Conservation (phyloP, 2,113 vertebrate species). For the Artemisiospiza belli region DNA sequence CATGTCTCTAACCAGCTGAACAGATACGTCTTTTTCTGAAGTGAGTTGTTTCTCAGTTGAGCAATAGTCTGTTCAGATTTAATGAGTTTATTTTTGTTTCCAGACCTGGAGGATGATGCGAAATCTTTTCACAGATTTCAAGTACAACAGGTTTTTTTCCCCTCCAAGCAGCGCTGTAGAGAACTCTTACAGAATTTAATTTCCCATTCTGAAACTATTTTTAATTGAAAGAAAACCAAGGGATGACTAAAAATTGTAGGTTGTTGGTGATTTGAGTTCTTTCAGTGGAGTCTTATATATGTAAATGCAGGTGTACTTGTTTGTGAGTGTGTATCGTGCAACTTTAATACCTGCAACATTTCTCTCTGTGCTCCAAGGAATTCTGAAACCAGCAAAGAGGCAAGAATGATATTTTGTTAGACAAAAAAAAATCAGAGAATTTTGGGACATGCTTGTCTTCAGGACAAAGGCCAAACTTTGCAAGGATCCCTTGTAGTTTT, state of each 20-base stretch:
- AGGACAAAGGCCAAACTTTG: neutral
- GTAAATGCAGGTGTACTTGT: neutral
- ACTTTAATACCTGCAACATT: neutral
- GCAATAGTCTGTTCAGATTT: neutral
- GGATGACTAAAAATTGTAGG: neutral
- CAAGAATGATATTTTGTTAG: neutral
- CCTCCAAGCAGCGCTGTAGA: neutral
- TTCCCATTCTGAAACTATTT: neutral
- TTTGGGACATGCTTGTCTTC: neutral
- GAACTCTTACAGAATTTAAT: neutral
- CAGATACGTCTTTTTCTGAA: neutral
- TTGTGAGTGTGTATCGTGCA: neutral
- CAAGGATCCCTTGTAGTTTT: neutral
- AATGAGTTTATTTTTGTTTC: slow-evolving; percentile 22
- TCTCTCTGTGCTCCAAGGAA: neutral
- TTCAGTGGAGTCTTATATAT: neutral
- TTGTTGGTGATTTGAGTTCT: neutral
- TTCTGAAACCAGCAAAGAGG: neutral
- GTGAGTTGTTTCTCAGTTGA: neutral
- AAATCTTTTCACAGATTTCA: slow-evolving; percentile 10
- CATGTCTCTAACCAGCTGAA: neutral
- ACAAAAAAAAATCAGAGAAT: neutral
- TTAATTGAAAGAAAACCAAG: neutral
- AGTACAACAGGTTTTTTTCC: neutral
- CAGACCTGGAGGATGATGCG: neutral